Base-by-base conservation (phyloP, 2,888 invertebrate species). In the Apamea sordens region DNA sequence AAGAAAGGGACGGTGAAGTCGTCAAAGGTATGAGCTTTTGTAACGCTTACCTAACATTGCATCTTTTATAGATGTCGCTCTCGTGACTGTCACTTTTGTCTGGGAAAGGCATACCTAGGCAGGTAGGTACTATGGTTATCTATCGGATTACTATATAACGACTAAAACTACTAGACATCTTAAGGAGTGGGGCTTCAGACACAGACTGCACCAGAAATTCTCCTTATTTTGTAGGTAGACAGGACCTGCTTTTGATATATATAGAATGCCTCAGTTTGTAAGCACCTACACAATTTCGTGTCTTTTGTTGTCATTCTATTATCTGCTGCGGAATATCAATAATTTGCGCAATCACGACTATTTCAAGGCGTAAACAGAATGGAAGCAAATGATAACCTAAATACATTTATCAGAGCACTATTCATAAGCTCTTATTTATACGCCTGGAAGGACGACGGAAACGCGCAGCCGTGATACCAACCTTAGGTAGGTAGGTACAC, bases 1-100 rank as follows among this genome's bases (percentile, higher is more conserved):
- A 98, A 92, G 97, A 98, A 90, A 97, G 98, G 24, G 98, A 98
- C 85, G 98, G 98, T 3, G 98, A 98, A 92, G 97, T 98, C 61
- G 98, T 98, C 44, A 97, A 97, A 93, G 98, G 98, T 93, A 95
- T 63, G 71, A 68, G 28, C 61, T 82, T 80, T 76, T 81, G 32
- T 61, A 61, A 61, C 13, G 68, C n/a, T 65, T 59, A 73, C 47
- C 61, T 61, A 53, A 70, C 32, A 41, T 70, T 32, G 41, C 28
- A 32, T n/a, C 41, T 68, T 61, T 47, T 65, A n/a, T 6, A n/a
- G 15, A 65, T 47, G 36, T 50, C 2, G 10, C 15, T 59, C 21
- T 11, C 47, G 5, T 24, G 18, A 44, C 10, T 56, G n/a, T 18
- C 53, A 21, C 36, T 28, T 72, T 50, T 41, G 41, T 18, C 32